Conservation (phyloP, 2,113 vertebrate genomes). For the Ceyx cyanopectus region DNA sequence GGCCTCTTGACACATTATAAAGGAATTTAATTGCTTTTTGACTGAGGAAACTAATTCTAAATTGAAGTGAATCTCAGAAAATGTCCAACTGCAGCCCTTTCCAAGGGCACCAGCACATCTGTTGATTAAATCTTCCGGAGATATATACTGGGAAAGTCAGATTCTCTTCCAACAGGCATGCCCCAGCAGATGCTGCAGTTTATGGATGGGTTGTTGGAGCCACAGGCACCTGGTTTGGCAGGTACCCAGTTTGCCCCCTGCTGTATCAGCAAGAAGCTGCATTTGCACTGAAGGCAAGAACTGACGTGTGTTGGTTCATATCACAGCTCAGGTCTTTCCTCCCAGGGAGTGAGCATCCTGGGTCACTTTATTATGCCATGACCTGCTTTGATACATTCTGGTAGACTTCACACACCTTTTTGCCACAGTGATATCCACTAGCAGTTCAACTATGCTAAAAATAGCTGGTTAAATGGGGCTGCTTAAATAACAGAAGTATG, state of each 20-base stretch:
- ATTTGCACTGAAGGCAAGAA: not conserved
- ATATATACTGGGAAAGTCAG: not conserved
- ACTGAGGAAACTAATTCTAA: not conserved
- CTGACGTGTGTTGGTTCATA: not conserved
- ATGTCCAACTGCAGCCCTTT: not conserved
- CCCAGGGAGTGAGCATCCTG: fast-evolving
- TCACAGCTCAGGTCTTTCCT: not conserved
- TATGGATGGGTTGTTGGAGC: not conserved
- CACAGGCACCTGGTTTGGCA: slow-evolving; percentile 8
- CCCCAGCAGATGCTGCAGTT: slow-evolving; percentile 11
- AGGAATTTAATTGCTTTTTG: not conserved
- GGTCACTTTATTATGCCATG: not conserved
- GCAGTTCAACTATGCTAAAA: not conserved
- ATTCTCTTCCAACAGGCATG: not conserved
- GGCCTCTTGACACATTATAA: not conserved
- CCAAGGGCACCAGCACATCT: not conserved
- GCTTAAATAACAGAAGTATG: not conserved
- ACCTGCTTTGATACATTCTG: not conserved
- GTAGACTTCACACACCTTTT: not conserved
- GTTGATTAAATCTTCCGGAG: slow-evolving; percentile 10
- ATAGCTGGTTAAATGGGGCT: not conserved
- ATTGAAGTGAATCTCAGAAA: not conserved
- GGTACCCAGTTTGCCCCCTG: not conserved
- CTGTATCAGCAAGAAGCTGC: not conserved
- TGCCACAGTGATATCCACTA: fast-evolving